These are phyloP conservation scores for Ispidina picta DNA, from an alignment of 2,797 vertebrate genomes.

Conservation along the genomic window DNA sequence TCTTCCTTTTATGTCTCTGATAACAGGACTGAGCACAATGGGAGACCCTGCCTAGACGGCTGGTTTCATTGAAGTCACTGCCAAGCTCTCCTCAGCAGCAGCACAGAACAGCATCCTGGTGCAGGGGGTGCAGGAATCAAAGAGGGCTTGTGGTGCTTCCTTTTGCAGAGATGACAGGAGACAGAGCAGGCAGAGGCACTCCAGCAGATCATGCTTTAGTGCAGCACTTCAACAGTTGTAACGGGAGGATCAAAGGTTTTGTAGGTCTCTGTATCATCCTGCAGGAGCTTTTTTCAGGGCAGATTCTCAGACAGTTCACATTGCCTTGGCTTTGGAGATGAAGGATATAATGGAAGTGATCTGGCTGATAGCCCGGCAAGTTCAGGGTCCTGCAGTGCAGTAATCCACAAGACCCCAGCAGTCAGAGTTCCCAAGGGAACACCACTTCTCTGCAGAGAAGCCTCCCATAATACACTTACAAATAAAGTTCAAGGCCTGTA, in stretches of 20 bases:
- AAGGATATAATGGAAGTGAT: fast-evolving
- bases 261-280: background rate
- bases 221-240: background rate
- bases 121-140: background rate
- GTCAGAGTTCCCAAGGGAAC: too few species aligned
- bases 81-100: background rate
- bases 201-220: fast-evolving
- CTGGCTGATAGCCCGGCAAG: background rate
- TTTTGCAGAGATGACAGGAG: background rate
- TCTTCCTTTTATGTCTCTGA: slow-evolving; percentile 53
- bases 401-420: background rate
- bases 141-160: background rate
- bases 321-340: background rate
- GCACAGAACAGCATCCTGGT: background rate
- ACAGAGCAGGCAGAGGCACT: background rate
- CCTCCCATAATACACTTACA: background rate
- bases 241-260: background rate
- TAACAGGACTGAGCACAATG: background rate
- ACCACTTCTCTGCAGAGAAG: background rate
- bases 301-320: fast-evolving
- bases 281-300: background rate
- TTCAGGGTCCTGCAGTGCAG: background rate
- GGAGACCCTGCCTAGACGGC: background rate
- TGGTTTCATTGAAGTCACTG: background rate
- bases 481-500: background rate